Evolutionary conservation across 2,797 vertebrate genomes (phyloP).

Genomic region (Spinibarbus caldwelli): DNA sequence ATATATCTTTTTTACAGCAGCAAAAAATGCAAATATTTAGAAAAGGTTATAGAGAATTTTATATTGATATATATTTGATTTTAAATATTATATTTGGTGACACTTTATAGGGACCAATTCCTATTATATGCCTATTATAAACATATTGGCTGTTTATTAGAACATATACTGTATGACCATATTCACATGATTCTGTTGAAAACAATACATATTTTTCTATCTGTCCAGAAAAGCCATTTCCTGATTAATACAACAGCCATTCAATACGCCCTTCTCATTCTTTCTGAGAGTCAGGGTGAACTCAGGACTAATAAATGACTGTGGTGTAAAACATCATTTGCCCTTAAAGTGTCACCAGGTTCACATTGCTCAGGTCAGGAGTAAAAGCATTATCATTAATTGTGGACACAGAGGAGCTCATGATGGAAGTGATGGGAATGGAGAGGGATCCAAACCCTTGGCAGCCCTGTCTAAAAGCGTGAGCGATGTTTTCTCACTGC

Average conservation of each 20-base stretch:
- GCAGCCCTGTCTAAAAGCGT: slow-evolving; percentile 12
- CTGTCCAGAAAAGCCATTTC: background rate
- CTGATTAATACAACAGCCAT: background rate
- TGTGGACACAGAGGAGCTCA: slow-evolving; percentile 5
- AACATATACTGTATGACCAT: too few species aligned
- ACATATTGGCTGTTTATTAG: too few species aligned
- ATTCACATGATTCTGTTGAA: too few species aligned
- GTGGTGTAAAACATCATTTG: background rate
- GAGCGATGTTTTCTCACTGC: slow-evolving; percentile 24
- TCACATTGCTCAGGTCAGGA: background rate
- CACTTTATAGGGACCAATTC: too few species aligned
- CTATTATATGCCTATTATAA: too few species aligned
- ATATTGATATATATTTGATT: too few species aligned
- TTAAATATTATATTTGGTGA: too few species aligned
- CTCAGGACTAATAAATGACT: slow-evolving; percentile 2
- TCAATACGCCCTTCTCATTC: background rate
- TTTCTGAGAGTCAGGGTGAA: background rate
- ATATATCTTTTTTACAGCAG: too few species aligned
- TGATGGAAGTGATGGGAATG: slow-evolving; percentile 8
- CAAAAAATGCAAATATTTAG: too few species aligned
- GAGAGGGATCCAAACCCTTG: background rate
- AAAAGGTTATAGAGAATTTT: too few species aligned
- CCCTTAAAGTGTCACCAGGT: background rate
- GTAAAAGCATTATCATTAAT: slow-evolving; percentile 38
- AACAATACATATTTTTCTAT: too few species aligned